Conservation (phyloP, 2,113 vertebrate genomes). For the Grantiella picta region DNA sequence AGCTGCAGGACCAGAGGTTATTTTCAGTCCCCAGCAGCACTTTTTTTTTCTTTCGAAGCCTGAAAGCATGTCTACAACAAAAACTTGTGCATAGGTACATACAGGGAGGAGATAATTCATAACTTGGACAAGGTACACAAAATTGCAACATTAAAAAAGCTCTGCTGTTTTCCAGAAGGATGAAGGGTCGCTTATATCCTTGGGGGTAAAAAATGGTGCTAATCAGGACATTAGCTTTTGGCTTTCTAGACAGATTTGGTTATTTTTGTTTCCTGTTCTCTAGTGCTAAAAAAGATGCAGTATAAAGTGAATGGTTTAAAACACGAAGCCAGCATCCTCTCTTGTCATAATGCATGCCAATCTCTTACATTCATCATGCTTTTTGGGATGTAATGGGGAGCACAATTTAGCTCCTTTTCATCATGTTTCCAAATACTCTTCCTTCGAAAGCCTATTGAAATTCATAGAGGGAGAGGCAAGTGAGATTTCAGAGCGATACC, state of each 20-base stretch:
- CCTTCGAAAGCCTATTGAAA: conserved; percentile 22
- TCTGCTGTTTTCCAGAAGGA: background rate
- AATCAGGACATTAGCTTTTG: background rate
- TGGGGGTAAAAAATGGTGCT: background rate
- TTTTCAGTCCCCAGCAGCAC: background rate
- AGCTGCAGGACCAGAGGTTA: background rate
- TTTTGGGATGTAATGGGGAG: background rate
- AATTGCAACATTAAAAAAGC: background rate
- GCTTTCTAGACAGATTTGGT: background rate
- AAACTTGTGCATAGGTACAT: background rate
- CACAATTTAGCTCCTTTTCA: background rate
- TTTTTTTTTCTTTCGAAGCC: background rate
- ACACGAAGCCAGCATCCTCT: background rate
- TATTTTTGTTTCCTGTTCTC: background rate
- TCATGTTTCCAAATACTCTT: background rate
- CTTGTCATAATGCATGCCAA: background rate
- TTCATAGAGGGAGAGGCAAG: background rate
- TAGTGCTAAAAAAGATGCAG: background rate
- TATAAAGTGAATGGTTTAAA: background rate
- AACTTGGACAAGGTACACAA: background rate
- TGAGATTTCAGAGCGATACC: background rate
- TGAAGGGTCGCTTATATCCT: background rate
- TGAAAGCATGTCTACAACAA: background rate
- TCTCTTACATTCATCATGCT: background rate
- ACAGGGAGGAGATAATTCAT: background rate